phyloP scores from a whole-genome alignment of 2,888 invertebrate species.

The Hirtodrosophila histrioides region DNA sequence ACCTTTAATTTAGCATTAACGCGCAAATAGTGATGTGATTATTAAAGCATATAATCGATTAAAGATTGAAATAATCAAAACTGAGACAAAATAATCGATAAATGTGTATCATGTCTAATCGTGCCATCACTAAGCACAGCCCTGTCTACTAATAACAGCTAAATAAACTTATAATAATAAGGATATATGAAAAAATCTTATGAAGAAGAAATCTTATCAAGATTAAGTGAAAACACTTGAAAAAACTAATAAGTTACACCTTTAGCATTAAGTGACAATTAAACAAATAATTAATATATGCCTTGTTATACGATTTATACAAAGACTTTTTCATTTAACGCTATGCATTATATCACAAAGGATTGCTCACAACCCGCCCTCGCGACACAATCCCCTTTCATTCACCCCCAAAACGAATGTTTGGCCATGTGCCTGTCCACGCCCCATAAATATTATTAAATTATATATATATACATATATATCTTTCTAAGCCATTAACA shows the following conservation, averaged over 20 bases:
- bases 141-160: too few relatives aligned
- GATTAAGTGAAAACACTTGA: too few relatives aligned
- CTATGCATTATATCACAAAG: slow-evolving; percentile 24
- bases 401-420: slow-evolving; percentile 26
- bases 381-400: slow-evolving; percentile 1
- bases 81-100: too few relatives aligned
- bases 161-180: too few relatives aligned
- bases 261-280: slow-evolving; percentile 22
- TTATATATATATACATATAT: slow-evolving; percentile 52
- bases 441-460: slow-evolving; percentile 76
- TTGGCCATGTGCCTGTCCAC: slow-evolving; percentile 77
- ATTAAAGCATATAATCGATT: too few relatives aligned
- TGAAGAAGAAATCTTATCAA: too few relatives aligned
- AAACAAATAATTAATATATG: slow-evolving; percentile 29
- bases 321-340: slow-evolving; percentile 11
- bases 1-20: too few relatives aligned
- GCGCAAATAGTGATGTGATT: too few relatives aligned
- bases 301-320: slow-evolving; percentile 22
- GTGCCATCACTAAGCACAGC: too few relatives aligned
- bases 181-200: too few relatives aligned
- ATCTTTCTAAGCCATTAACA: slow-evolving; percentile 73
- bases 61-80: too few relatives aligned
- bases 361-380: slow-evolving; percentile 18
- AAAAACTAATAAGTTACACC: slow-evolving; percentile 5
- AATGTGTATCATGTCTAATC: too few relatives aligned